Evolutionary conservation across 2,113 vertebrate genomes (phyloP).

Genomic region (Prolemur simus): DNA sequence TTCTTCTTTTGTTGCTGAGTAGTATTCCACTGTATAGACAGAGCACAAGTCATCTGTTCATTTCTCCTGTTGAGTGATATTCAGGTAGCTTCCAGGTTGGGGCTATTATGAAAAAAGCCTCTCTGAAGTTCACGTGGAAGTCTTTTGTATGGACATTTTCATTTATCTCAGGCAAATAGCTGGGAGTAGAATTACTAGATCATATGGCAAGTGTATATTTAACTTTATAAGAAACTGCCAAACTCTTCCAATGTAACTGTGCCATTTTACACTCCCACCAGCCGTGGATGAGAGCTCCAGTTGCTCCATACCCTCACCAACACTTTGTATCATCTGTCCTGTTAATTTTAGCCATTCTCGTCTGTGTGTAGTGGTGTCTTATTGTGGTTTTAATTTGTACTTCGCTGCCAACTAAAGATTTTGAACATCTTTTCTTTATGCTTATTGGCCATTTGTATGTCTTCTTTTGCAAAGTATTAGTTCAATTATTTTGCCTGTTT

Average conservation of each 20-base stretch:
- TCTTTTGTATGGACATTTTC: not conserved
- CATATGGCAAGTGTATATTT: not conserved
- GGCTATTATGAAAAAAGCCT: not conserved
- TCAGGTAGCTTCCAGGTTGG: not conserved
- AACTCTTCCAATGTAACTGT: not conserved
- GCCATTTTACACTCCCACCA: not conserved
- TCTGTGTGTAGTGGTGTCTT: not conserved
- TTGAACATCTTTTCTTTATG: not conserved
- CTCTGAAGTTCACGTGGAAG: not conserved
- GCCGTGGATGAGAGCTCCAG: not conserved
- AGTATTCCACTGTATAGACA: not conserved
- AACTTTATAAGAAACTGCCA: not conserved
- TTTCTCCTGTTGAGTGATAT: not conserved
- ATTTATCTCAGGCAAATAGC: not conserved
- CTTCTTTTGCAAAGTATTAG: not conserved
- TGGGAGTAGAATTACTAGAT: not conserved
- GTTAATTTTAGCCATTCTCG: not conserved
- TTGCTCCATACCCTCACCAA: not conserved
- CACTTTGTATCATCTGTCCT: not conserved
- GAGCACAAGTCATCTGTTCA: not conserved
- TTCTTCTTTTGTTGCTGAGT: not conserved
- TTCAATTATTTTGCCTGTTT: not conserved
- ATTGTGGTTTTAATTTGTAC: not conserved
- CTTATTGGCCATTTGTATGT: not conserved
- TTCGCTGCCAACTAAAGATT: not conserved